Conservation (phyloP, 1,140 invertebrate genomes). For the Holcopasites calliopsidis region DNA sequence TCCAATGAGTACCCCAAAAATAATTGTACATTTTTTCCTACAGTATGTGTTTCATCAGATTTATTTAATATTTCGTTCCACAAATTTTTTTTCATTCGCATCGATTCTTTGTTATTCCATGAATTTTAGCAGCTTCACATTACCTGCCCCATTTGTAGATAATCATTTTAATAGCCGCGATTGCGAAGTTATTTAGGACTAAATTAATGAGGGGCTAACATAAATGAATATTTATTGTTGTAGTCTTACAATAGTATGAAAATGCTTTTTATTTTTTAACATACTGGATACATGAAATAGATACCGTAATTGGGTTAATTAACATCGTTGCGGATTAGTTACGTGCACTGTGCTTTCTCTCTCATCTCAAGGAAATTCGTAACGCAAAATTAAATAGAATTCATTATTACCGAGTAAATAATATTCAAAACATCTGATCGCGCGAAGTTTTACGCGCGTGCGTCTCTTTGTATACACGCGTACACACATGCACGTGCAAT, state of each 20-base stretch:
- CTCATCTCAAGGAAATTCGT: neutral
- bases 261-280: neutral
- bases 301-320: neutral
- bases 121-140: neutral
- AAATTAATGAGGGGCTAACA: no score
- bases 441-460: conserved; percentile 26
- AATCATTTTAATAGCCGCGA: no score
- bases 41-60: neutral
- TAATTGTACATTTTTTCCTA: neutral
- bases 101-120: no score
- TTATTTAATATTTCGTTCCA: neutral
- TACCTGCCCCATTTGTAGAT: no score
- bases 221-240: neutral
- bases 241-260: neutral
- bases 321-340: neutral
- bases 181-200: no score
- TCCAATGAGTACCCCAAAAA: neutral
- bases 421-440: conserved; percentile 41
- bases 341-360: neutral
- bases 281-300: neutral
- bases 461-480: conserved; percentile 3
- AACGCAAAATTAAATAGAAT: neutral
- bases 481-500: conserved; percentile 19
- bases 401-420: neutral
- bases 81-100: no score